These are phyloP conservation scores for Chrysolina americana DNA, from an alignment of 2,888 invertebrate species.

Conservation along the genomic window DNA sequence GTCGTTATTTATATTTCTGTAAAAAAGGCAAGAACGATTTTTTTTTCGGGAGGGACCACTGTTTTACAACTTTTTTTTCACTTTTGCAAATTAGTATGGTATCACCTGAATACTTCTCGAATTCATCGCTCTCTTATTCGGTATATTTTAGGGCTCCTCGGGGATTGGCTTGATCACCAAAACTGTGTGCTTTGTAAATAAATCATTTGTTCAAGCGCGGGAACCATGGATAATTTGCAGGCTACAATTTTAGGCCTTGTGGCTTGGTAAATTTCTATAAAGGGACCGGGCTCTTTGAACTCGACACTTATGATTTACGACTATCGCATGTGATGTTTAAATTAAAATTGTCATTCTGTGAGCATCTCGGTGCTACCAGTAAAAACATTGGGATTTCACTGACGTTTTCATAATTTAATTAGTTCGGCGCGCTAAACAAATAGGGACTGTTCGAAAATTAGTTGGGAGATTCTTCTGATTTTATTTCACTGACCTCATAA, in stretches of 20 bases:
- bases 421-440: slow-evolving; percentile 14
- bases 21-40: no score
- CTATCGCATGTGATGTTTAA: slow-evolving; percentile 50
- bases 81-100: no score
- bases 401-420: slow-evolving; percentile 19
- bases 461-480: neutral
- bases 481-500: neutral
- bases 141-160: no score
- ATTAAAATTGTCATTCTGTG: slow-evolving; percentile 48
- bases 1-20: no score
- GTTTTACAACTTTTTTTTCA: no score
- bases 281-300: slow-evolving; percentile 54
- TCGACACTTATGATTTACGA: slow-evolving; percentile 60
- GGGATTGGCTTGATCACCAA: neutral
- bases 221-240: slow-evolving; percentile 63
- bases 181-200: slow-evolving; percentile 34
- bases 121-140: no score
- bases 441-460: neutral
- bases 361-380: slow-evolving; percentile 35
- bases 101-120: no score
- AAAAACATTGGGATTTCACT: slow-evolving; percentile 15
- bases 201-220: slow-evolving; percentile 56
- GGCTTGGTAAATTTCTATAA: slow-evolving; percentile 60
- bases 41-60: no score
- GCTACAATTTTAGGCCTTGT: slow-evolving; percentile 63